Evolutionary conservation across 37 sponge, comb jelly and placozoan genomes (phyloP).

Genomic region (Ephydatia muelleri): DNA sequence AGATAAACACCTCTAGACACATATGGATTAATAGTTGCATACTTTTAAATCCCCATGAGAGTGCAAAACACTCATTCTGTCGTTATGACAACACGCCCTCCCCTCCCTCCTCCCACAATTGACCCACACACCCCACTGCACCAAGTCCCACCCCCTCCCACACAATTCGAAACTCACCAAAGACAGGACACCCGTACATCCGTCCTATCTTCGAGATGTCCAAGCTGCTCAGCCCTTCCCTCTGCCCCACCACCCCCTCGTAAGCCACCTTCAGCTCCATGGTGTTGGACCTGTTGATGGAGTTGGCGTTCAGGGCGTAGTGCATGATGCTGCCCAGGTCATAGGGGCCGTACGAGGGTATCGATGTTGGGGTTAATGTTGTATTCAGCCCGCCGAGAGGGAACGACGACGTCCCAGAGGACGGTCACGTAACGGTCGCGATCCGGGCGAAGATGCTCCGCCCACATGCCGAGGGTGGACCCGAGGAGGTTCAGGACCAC

Average conservation of each 20-base stretch:
- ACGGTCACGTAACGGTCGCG: background rate
- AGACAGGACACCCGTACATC: slow-evolving; percentile 23
- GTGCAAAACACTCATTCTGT: background rate
- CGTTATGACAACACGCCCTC: background rate
- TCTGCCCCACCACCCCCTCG: slow-evolving; percentile 41
- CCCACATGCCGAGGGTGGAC: background rate
- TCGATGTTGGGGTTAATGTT: slow-evolving; percentile 3
- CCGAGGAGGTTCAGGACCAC: background rate
- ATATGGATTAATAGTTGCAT: too few relatives aligned
- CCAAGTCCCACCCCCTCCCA: too few relatives aligned
- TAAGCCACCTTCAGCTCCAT: slow-evolving; percentile 13
- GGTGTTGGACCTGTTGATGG: slow-evolving; percentile 21
- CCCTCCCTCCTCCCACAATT: background rate
- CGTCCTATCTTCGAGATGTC: slow-evolving; percentile 20
- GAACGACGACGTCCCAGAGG: background rate
- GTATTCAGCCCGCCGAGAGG: background rate
- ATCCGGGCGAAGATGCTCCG: slow-evolving; percentile 2
- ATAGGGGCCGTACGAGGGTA: slow-evolving; percentile 9
- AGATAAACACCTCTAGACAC: too few relatives aligned
- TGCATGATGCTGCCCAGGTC: slow-evolving; percentile 64
- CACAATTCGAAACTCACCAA: slow-evolving; percentile 7
- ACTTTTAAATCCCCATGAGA: too few relatives aligned
- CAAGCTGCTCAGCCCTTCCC: slow-evolving; percentile 15
- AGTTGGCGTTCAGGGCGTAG: slow-evolving; percentile 20
- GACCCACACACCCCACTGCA: too few relatives aligned